Conservation (phyloP, 2,888 invertebrate species). For the Junonia oenone region DNA sequence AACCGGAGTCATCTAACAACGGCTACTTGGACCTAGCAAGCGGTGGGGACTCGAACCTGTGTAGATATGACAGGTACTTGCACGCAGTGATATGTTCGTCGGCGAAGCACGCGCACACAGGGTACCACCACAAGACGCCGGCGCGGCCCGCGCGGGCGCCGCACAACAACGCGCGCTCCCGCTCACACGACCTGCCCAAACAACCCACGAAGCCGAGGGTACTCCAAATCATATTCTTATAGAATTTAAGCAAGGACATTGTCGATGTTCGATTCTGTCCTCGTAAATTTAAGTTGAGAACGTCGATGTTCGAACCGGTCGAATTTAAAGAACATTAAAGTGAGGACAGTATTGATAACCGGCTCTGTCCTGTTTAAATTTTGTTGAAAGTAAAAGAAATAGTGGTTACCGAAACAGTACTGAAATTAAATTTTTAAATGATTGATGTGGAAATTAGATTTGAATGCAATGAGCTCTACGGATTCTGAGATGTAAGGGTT, state of each 20-base stretch:
- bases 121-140: constrained; percentile 62
- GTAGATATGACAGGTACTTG: constrained; percentile 80
- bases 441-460: background rate
- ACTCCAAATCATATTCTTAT: constrained; percentile 74
- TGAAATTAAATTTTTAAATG: background rate
- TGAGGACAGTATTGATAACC: too few relatives aligned
- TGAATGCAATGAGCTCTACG: background rate
- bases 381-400: constrained; percentile 10
- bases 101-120: constrained; percentile 67
- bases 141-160: constrained; percentile 41
- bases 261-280: constrained; percentile 45
- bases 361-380: too few relatives aligned
- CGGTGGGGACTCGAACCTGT: constrained; percentile 78
- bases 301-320: constrained; percentile 44
- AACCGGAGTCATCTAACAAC: constrained; percentile 61
- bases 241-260: constrained; percentile 52
- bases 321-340: too few relatives aligned
- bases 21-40: constrained; percentile 82
- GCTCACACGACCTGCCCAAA: constrained; percentile 59
- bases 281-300: too few relatives aligned
- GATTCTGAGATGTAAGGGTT: background rate
- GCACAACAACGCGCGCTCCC: constrained; percentile 46
- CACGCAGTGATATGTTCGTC: constrained; percentile 82
- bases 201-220: constrained; percentile 62
- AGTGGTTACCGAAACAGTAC: constrained; percentile 48